Evolutionary conservation across 2,888 invertebrate genomes (phyloP), one percentile per base, ranked within the genome.

Genomic region (Pandemis corylana): DNA sequence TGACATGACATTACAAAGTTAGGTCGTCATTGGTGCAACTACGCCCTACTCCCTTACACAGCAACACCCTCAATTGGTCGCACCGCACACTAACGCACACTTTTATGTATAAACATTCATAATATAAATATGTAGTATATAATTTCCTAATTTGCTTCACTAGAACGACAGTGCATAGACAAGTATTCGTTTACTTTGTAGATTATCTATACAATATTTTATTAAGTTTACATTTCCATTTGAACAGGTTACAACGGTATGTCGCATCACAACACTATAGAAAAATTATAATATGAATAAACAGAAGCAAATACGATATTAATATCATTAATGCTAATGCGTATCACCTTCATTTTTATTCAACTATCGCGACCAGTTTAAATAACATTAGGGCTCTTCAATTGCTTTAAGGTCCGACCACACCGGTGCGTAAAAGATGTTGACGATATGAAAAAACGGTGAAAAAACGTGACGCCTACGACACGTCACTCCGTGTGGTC

Each of bases 11-110:
- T 76, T 51, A 51, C 76, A 76, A 76, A 77, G 80, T 85, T 84
- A 88, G 86, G 86, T 89, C 85, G 85, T 84, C 78, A 81, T 80
- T 75, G 79, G 84, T 87, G 86, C 85, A 80, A 77, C 87, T 89
- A 89, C 80, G 76, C 77, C 76, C 85, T 86, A 88, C 84, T 77
- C 80, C 80, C 83, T 80, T 83, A 82, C 71, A 66, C 63, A 78
- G 80, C 81, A 84, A 82, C 81, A 82, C 83, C 79, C 79, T 83
- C 85, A 86, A 83, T 89, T 90, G 90, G 89, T 90, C 90, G 87
- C 89, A 89, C 87, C 90, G 87, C 89, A 89, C 87, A 88, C 83
- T 88, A 88, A 90, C 88, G 84, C 90, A 89, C 88, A 88, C 85
- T 88, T 86, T 81, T 76, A 73, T 76, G 77, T 86, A 87, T 88